phyloP scores from a whole-genome alignment of 2,888 invertebrate genomes.

The Mermis nigrescens region DNA sequence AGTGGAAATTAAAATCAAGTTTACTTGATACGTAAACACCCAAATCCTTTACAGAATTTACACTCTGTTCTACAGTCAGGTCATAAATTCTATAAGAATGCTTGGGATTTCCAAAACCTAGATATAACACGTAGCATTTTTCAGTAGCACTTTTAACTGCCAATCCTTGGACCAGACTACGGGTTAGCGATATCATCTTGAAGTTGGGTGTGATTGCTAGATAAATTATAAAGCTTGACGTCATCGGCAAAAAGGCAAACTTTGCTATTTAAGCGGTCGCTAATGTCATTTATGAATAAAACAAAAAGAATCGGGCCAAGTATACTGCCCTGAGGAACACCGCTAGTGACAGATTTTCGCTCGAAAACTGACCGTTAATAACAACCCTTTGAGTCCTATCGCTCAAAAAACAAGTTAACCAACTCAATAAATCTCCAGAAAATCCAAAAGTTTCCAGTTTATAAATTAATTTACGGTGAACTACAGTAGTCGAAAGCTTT shows the following conservation, averaged over 20 bases:
- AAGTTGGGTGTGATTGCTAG: not conserved
- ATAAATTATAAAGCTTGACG: not conserved
- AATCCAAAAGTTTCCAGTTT: too few relatives aligned
- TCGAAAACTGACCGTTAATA: too few relatives aligned
- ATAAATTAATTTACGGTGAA: too few relatives aligned
- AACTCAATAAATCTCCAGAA: too few relatives aligned
- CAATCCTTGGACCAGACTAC: not conserved
- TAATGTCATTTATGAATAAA: conserved; percentile 5
- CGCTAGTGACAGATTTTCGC: not conserved
- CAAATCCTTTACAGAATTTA: not conserved
- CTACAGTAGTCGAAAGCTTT: too few relatives aligned
- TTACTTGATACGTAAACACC: not conserved
- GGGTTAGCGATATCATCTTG: not conserved
- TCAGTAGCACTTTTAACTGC: not conserved
- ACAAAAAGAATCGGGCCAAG: conserved; percentile 2
- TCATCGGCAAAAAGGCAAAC: conserved; percentile 7
- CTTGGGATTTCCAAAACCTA: not conserved
- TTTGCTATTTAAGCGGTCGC: not conserved
- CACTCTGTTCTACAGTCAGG: not conserved
- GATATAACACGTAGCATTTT: not conserved
- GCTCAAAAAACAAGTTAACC: too few relatives aligned
- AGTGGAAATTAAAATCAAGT: not conserved
- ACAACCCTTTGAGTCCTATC: too few relatives aligned
- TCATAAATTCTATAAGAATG: not conserved
- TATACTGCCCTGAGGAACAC: conserved; percentile 9